Evolutionary conservation across 2,888 invertebrate species (phyloP), one percentile per base, ranked within the genome.

Genomic region (Venusia cambrica): DNA sequence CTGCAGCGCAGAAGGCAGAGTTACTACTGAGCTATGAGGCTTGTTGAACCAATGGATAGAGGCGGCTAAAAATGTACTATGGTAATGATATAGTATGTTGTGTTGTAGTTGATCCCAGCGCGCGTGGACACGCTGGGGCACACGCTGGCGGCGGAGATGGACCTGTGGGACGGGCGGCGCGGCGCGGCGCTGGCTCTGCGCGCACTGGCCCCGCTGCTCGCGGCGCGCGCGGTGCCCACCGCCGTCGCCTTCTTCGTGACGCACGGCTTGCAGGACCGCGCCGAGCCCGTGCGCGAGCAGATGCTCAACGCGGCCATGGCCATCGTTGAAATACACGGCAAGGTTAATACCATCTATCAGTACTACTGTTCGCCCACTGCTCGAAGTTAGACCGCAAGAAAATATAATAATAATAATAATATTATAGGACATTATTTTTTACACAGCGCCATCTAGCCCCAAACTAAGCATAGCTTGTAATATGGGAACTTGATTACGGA

Each of bases 251-350:
- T 96, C 78, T 94, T 96, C 78, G 97, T 99, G 18, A 91, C 93
- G 2, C 91, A 91, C 31, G 96, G 95, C 0, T 89, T 99, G 20
- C 93, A 93, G 1, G 99, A 99, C 87, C 89, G 97, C 9, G 91
- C 93, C 67, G 91, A 92, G 51, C 87, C 89, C 17, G 97, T 97
- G 8, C 90, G 97, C 32, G 93, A 92, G 11, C 93, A 95, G 73
- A 98, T 99, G 98, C 88, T 98, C 36, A 92, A 93, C 46, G 97
- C 98, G 5, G 98, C 98, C n/a, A 90, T 97, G 50, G 93, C 93
- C 26, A 92, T 96, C 40, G 96, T 99, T 1, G 95, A 97, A 67
- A 85, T 94, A 32, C 98, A 99, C 77, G 99, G 99, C 13, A 97
- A 97, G 88, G 93, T 92, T 35, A 11, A 16, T 11, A 2, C n/a